These are phyloP conservation scores for Saturnia japonica DNA, from an alignment of 2,888 invertebrate genomes.

Conservation along the genomic window DNA sequence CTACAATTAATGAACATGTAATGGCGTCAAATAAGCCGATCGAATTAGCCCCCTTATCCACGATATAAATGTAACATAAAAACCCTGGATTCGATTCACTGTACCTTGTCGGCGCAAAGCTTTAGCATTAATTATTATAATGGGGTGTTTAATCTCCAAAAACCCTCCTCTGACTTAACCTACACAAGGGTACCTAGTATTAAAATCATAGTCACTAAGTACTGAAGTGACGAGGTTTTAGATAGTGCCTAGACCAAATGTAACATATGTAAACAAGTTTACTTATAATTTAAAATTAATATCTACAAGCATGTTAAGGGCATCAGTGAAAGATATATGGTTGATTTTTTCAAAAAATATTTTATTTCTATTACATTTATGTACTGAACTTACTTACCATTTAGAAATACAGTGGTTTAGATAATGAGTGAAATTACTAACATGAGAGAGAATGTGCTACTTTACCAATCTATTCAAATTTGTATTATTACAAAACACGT, in stretches of 20 bases:
- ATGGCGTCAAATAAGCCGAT: background rate
- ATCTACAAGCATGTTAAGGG: background rate
- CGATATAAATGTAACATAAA: background rate
- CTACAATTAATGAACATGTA: background rate
- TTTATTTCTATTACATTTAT: background rate
- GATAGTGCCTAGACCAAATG: background rate
- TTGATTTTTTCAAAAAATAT: background rate
- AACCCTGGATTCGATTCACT: background rate
- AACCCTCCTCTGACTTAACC: no score
- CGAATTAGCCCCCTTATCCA: background rate
- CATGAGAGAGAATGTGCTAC: background rate
- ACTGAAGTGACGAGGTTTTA: background rate
- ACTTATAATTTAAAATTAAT: no score
- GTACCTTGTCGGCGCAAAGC: background rate
- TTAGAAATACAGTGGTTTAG: background rate
- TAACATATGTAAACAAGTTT: no score
- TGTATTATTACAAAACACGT: background rate
- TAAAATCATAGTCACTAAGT: no score
- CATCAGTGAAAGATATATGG: background rate
- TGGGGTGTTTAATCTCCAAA: background rate
- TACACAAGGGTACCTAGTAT: no score
- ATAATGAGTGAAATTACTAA: background rate
- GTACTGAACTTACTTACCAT: background rate
- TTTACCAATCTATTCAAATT: background rate
- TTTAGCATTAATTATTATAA: background rate